A percentile compares a stretch with the other conserved stretches of the same genome.
Evolutionary conservation across 2,113 vertebrate species (phyloP).

Genomic region (Ceratotherium simum): DNA sequence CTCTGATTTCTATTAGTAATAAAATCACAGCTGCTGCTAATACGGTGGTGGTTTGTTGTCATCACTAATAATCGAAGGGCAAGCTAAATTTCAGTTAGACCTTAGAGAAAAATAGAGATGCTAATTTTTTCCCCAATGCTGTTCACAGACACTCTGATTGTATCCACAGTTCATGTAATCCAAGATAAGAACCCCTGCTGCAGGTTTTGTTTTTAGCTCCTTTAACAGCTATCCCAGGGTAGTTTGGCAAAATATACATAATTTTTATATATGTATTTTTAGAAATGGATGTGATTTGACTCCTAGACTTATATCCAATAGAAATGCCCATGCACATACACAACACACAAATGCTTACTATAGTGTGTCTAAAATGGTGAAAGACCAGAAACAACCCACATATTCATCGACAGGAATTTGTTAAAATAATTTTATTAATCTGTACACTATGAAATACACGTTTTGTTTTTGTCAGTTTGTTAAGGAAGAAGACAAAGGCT

Average conservation of each 20-base stretch:
- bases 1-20: background rate
- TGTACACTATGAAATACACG: background rate
- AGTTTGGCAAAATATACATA: background rate
- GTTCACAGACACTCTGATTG: background rate
- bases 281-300: background rate
- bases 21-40: background rate
- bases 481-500: background rate
- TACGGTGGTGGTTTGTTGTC: background rate
- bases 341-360: background rate
- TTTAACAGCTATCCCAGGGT: background rate
- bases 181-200: background rate
- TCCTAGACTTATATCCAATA: background rate
- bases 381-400: background rate
- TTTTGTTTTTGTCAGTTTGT: background rate
- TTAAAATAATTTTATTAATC: background rate
- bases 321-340: background rate
- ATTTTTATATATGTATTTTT: background rate
- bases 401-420: background rate
- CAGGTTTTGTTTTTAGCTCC: background rate
- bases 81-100: conserved; percentile 36
- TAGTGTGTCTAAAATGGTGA: background rate
- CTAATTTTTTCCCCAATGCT: background rate
- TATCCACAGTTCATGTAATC: background rate
- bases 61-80: background rate
- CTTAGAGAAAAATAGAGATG: conserved; percentile 50